Percentiles rank a stretch among this genome's conserved stretches.
Evolutionary conservation across 2,113 vertebrate genomes (phyloP).

Genomic region (Atrichornis clamosus): DNA sequence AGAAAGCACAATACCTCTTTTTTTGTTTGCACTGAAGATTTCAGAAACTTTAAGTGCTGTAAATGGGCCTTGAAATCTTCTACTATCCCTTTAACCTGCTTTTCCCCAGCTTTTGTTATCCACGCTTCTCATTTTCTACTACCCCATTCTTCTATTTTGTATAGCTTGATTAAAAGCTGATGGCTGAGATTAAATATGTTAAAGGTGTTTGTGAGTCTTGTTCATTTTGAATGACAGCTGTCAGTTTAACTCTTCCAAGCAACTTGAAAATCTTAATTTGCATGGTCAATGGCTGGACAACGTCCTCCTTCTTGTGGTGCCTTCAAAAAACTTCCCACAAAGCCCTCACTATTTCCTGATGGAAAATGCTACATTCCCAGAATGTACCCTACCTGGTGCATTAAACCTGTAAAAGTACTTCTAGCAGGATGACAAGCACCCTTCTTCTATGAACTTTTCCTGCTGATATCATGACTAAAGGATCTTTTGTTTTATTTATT

Average conservation of each 20-base stretch:
- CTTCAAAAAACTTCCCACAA: neutral
- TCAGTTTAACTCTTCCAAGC: neutral
- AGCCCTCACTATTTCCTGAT: neutral
- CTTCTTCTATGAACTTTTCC: neutral
- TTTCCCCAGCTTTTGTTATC: neutral
- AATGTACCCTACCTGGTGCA: neutral
- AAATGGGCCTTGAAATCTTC: neutral
- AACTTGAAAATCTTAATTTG: neutral
- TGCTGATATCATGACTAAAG: neutral
- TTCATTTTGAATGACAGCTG: neutral
- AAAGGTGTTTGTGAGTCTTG: neutral
- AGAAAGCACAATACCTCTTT: neutral
- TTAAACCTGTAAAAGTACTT: neutral
- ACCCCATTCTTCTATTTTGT: neutral
- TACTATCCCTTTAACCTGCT: neutral
- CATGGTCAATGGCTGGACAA: neutral
- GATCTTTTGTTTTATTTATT: neutral
- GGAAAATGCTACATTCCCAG: neutral
- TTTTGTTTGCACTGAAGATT: neutral
- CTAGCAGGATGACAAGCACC: neutral
- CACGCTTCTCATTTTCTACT: neutral
- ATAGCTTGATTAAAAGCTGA: neutral
- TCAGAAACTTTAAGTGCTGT: neutral
- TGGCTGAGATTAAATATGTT: neutral
- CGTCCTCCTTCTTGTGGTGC: fast-evolving